These are phyloP conservation scores for Charaxes varanes DNA, from an alignment of 1,140 invertebrate species.

Conservation along the genomic window DNA sequence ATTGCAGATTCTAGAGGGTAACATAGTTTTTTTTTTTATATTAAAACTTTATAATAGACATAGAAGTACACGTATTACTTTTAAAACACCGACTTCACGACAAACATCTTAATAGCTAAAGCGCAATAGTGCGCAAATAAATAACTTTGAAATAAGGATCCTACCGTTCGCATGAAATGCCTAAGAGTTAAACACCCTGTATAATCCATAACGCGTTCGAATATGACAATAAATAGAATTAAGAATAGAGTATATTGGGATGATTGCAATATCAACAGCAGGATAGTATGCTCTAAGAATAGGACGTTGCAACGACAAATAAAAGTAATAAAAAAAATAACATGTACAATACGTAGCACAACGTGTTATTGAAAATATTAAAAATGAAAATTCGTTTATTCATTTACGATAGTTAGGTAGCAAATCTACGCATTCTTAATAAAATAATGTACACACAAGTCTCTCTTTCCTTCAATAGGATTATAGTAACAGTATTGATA, in stretches of 20 bases:
- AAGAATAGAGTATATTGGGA: background rate
- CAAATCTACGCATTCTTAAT: too few relatives aligned
- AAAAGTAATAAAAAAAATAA: too few relatives aligned
- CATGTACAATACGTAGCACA: too few relatives aligned
- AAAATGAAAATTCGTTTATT: too few relatives aligned
- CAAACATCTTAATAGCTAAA: conserved; percentile 33
- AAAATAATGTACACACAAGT: too few relatives aligned
- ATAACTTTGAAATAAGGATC: conserved; percentile 15
- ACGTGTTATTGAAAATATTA: too few relatives aligned
- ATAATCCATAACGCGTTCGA: conserved; percentile 58
- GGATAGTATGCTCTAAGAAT: too few relatives aligned
- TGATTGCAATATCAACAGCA: background rate
- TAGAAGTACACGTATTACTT: conserved; percentile 22
- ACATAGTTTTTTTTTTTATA: conserved; percentile 10
- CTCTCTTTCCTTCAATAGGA: too few relatives aligned
- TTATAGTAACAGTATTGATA: too few relatives aligned
- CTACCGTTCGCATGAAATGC: conserved; percentile 48
- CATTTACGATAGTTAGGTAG: too few relatives aligned
- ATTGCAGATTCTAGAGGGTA: conserved; percentile 16
- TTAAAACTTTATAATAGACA: conserved; percentile 21
- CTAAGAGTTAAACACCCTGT: conserved; percentile 65
- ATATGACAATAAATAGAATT: conserved; percentile 5
- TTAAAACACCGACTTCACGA: conserved; percentile 33
- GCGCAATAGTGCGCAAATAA: conserved; percentile 33
- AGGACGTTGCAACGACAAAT: too few relatives aligned